Conservation (phyloP, 2,113 vertebrate species). For the Cyprinodon tularosa region DNA sequence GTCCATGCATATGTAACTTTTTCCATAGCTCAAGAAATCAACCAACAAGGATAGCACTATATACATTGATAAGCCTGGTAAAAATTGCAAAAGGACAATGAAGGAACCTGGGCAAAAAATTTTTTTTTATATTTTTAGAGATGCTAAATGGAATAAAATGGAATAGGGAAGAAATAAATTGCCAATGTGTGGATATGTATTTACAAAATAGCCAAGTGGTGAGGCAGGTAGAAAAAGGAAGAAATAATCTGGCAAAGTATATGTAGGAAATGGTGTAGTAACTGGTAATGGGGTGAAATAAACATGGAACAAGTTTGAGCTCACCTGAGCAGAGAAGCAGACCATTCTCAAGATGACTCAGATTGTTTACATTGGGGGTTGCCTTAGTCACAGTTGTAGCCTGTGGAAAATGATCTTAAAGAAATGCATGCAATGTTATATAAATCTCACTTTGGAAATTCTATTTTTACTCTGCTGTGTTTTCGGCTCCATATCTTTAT, state of each 20-base stretch:
- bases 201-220: neutral
- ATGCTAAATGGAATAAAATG: neutral
- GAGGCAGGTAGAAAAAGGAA: neutral
- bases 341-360: slow-evolving; percentile 13
- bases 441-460: neutral
- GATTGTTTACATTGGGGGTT: slow-evolving; percentile 59
- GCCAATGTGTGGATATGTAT: neutral
- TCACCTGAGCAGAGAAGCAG: neutral
- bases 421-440: neutral
- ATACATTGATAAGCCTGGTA: too few relatives aligned
- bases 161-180: neutral
- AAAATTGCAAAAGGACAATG: neutral
- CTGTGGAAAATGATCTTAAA: slow-evolving; percentile 18
- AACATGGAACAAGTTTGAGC: neutral
- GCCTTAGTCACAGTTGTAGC: slow-evolving; percentile 51
- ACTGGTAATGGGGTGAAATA: neutral
- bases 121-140: neutral
- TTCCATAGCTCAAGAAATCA: too few relatives aligned
- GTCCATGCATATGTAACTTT: too few relatives aligned
- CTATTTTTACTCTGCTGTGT: too few relatives aligned
- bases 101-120: neutral
- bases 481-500: neutral
- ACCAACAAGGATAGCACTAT: too few relatives aligned
- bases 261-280: neutral
- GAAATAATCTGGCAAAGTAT: neutral